A percentile compares a stretch with the other conserved stretches of the same genome.
These are phyloP conservation scores for Sebastes wilsoni DNA, from an alignment of 2,797 vertebrate genomes.

Conservation along the genomic window DNA sequence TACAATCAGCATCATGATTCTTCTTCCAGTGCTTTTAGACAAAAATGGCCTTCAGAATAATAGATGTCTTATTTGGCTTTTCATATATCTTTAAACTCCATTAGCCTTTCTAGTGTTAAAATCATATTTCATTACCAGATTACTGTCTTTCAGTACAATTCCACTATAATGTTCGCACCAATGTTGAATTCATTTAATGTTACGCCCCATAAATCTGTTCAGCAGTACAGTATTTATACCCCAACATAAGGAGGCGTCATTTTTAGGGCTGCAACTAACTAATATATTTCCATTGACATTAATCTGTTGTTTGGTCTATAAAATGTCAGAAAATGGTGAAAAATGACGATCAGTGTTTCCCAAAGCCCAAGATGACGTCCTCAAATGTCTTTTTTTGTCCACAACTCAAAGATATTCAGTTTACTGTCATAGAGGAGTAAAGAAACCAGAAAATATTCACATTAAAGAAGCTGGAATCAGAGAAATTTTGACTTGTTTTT, in stretches of 20 bases:
- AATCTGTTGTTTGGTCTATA: too few relatives aligned
- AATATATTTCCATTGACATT: too few relatives aligned
- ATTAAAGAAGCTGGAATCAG: too few relatives aligned
- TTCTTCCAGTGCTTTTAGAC: not conserved
- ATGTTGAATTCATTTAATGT: slow-evolving; percentile 11
- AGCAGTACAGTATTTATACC: not conserved
- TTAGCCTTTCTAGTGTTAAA: slow-evolving; percentile 13
- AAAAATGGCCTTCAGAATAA: not conserved
- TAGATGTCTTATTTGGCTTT: slow-evolving; percentile 6
- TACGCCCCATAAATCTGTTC: slow-evolving; percentile 10
- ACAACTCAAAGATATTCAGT: rapidly evolving
- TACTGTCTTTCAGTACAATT: not conserved
- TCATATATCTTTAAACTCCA: slow-evolving; percentile 16
- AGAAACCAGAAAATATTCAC: too few relatives aligned
- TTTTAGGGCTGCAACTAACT: not conserved
- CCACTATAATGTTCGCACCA: not conserved
- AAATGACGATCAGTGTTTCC: too few relatives aligned
- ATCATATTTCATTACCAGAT: slow-evolving; percentile 15
- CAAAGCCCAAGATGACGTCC: too few relatives aligned
- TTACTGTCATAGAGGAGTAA: too few relatives aligned
- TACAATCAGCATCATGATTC: not conserved
- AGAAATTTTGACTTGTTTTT: too few relatives aligned
- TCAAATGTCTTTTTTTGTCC: too few relatives aligned
- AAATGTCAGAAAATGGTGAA: too few relatives aligned
- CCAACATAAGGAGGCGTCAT: not conserved